Base-by-base conservation (phyloP, 2,113 vertebrate species). In the Corvus cornix region DNA sequence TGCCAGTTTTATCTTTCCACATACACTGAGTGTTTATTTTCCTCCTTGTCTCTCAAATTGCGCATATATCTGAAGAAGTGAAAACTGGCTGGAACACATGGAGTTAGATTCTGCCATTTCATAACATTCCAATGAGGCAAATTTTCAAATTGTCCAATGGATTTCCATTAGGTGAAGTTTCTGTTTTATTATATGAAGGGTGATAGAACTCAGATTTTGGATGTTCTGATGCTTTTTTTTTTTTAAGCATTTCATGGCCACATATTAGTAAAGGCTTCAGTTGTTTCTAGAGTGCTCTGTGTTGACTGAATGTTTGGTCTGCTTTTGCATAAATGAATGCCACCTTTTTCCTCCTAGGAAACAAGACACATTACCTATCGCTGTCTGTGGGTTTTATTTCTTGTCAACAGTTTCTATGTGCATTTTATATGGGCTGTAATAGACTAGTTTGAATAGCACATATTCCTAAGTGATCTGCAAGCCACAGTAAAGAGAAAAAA, bases 401-500 rank as follows among this genome's bases (percentile, higher is more conserved):
- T 81, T 92, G 92, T 84, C 78, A 95, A 75, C 80, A 93, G 81
- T 91, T 82, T 95, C 94, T 84, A 2, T 90, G 59, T 93, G 56
- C 80, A 91, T 94, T 97, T 97, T 95, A 84, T 89, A 85, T 64
- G 31, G 46, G 10, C 8, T 9, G 22, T 58, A 85, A 89, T 92
- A 87, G 80, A 84, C 49, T 69, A 31, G 35, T 75, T 58, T 62
- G 52, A 75, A 43, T 76, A 70, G 27, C 33, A 80, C 16, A 39
- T 87, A 82, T n/a, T 94, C 84, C 60, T 76, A 93, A 96, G 70
- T 84, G 48, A 91, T 91, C 78, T 95, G 93, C 63, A 92, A 84
- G 62, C 52, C 82, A 56, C 37, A 83, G 76, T 94, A 96, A 90
- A 92, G 62, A 67, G 89, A 39, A 67, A 78, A 84, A 85, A 20